Base-by-base conservation (phyloP, 2,888 invertebrate genomes). In the Cyrtodaria siliqua region DNA sequence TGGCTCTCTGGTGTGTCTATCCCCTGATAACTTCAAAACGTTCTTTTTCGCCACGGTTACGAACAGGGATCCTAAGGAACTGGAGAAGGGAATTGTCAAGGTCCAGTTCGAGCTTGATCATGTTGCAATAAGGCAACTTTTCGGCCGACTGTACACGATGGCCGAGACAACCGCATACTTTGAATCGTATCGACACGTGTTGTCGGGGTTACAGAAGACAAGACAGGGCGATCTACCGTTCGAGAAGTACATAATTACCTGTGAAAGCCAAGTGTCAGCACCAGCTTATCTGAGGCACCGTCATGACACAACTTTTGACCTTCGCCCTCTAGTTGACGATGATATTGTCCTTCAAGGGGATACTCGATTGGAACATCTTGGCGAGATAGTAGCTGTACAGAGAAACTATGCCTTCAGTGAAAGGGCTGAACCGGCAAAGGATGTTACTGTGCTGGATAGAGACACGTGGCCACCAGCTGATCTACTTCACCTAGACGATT, bases 141-240 rank as follows among this genome's bases (percentile, higher is more conserved):
- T 70, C 33, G 64, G 50, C 16, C 56, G 42, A n/a, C 40, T 68
- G 20, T 90, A 86, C 68, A 77, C 95, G 0, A 96, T 97, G 96
- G 94, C 96, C 1, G 96, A 97, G 91, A 95, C 96, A 61, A 95
- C 95, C 60, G 95, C 96, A 0, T 97, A 96, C 91, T 97, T 97
- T 90, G 97, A 97, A 88, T 96, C 97, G 0, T 97, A 97, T 89
- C 94, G 95, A 79, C 95, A 96, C 87, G 96, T 96, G 0, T 93
- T 96, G 62, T 94, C 94, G 82, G 96, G 95, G n/a, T 90, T 97
- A 27, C 95, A 96, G 87, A 92, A 93, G 1, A 94, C 95, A 60
- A 93, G 93, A 55, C 70, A 76, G 16, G 78, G 80, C 8, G 83
- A 86, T 44, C 68, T 89, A 20, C 88, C 89, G 6, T 88, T 90